Base-by-base conservation (phyloP, 2,113 vertebrate species). In the Ondatra zibethicus region DNA sequence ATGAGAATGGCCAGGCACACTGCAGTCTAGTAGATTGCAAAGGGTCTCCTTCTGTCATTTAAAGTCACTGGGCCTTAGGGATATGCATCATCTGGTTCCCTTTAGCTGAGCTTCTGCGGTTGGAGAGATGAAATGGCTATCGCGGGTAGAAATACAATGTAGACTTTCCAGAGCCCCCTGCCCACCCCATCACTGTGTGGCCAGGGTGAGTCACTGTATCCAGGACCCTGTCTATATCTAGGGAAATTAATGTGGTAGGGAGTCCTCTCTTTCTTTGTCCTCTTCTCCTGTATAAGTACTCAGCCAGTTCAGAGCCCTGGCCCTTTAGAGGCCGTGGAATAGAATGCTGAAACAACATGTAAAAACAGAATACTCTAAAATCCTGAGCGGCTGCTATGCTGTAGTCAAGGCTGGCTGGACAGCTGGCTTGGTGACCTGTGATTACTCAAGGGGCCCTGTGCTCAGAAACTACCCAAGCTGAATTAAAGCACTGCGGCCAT, bases 11-110 rank as follows among this genome's bases (percentile, higher is more conserved):
- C 31, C 19, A 1, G 0, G 33, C 39, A 63, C 76, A 31, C 17
- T 0, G 0, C 92, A 33, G 52, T 0, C 0, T 0, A 0, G 47
- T 2, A 0, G 70, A 4, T 31, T 31, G 29, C 68, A 42, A 58
- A 23, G 0, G 4, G 13, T 70, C 19, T n/a, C 50, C 42, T 4
- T 5, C 14, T 10, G 19, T 29, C 7, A 17, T 45, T 50, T 70
- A 10, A 19, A 3, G 12, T 55, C 33, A 3, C 1, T n/a, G 58
- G 58, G 39, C 29, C 58, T 10, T 13, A 0, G 16, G 6, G 29
- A 7, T 10, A 1, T 25, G 36, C 36, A 29, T 68, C 63, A 66
- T 21, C 33, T 52, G 36, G 63, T 47, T 50, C 7, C n/a, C 42
- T 45, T 58, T 7, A 42, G 21, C 23, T 50, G 16, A 29, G n/a